Evolutionary conservation across 2,113 vertebrate species (phyloP), one percentile per base, ranked within the genome.

Genomic region (Ceratotherium simum): DNA sequence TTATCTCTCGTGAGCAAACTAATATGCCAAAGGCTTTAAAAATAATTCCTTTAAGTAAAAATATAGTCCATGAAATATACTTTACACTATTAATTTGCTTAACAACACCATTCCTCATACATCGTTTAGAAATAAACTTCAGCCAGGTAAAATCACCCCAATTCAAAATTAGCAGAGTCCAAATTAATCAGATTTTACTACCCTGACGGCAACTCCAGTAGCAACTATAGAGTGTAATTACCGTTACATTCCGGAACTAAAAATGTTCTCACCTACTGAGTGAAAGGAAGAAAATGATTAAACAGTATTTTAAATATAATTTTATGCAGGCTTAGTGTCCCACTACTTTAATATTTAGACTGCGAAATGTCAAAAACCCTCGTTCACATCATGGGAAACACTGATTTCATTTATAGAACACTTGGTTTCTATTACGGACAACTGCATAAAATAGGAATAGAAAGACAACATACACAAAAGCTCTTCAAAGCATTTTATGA

Each of bases 151-250:
- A 97, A 93, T 67, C 36, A 85, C 42, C 39, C 42, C 36, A 93
- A 92, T 60, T 95, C 91, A 39, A 96, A 95, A 94, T 90, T 70
- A 94, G 79, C 67, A 80, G 4, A 82, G 78, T 95, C 10, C 64
- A 98, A 97, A 83, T 69, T 80, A 93, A 95, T 97, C 79, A 96
- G 27, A 83, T 82, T 93, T 95, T 92, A 96, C 67, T 85, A 90
- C 27, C 36, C 70, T 92, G 75, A 60, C 8, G 27, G 56, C 10
- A 4, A 91, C 23, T 92, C 25, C 62, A 75, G 62, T 39, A 89
- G 56, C n/a, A 90, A 95, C 72, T 92, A 80, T 20, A 0, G 31
- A 87, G 18, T 54, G 2, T 88, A 94, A 94, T 96, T 75, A 83
- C n/a, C 46, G 91, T 82, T 89, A 91, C 31, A 73, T 81, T 85